Evolutionary conservation across 2,888 invertebrate species (phyloP).

Genomic region (Oligia latruncula): DNA sequence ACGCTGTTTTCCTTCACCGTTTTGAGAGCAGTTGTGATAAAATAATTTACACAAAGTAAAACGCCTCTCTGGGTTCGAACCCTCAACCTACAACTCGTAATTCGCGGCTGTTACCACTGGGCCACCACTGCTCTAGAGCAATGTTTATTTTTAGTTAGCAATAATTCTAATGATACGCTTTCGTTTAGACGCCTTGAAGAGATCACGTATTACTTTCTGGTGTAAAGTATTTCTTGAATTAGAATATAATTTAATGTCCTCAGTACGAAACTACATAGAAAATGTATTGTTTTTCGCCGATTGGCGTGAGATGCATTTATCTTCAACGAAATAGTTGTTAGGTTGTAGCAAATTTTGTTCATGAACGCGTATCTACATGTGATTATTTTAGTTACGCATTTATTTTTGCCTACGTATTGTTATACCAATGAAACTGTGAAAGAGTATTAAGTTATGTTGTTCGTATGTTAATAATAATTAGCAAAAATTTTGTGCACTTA

Average conservation of each 20-base stretch:
- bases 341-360: conserved; percentile 10
- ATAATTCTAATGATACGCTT: conserved; percentile 34
- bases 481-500: conserved; percentile 50
- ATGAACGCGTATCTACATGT: conserved; percentile 40
- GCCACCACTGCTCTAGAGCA: too few species aligned
- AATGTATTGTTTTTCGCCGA: not conserved
- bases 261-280: not conserved
- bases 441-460: conserved; percentile 58
- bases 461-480: conserved; percentile 51
- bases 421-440: conserved; percentile 60
- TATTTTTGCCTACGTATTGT: conserved; percentile 53
- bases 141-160: conserved; percentile 35
- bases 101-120: too few species aligned
- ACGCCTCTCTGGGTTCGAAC: too few species aligned
- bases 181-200: conserved; percentile 12
- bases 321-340: not conserved
- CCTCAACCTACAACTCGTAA: too few species aligned
- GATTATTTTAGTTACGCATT: conserved; percentile 49
- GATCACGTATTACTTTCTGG: not conserved
- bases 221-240: conserved; percentile 29
- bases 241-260: conserved; percentile 4
- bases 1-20: too few species aligned
- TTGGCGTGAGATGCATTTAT: conserved; percentile 13
- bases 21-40: too few species aligned
- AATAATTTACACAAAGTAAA: too few species aligned